Evolutionary conservation across 2,113 vertebrate genomes (phyloP).

Genomic region (Coptodon rendalli): DNA sequence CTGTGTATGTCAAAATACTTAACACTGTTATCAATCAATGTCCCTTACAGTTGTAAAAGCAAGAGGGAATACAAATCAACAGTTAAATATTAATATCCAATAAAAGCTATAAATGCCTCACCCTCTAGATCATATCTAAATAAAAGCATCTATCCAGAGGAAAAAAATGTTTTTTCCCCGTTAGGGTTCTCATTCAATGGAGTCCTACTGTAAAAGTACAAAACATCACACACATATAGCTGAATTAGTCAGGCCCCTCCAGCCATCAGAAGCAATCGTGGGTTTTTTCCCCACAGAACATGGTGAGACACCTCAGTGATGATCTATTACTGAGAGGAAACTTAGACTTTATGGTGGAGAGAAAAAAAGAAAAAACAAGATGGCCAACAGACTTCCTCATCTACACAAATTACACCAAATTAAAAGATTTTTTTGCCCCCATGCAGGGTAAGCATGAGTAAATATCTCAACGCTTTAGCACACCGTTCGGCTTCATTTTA

Average conservation of each 20-base stretch:
- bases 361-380: background rate
- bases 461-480: background rate
- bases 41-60: background rate
- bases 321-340: background rate
- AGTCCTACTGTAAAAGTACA: background rate
- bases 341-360: background rate
- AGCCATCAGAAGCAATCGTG: background rate
- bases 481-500: background rate
- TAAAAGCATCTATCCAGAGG: background rate
- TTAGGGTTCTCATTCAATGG: background rate
- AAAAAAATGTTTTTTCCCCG: fast-evolving
- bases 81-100: background rate
- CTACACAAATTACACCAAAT: background rate
- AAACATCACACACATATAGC: background rate
- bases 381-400: background rate
- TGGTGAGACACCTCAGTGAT: background rate
- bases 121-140: background rate
- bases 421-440: background rate
- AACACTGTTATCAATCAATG: background rate
- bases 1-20: background rate
- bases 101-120: background rate
- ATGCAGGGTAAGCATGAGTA: background rate
- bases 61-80: background rate
- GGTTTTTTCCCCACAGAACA: background rate
- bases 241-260: background rate